Evolutionary conservation across 2,113 vertebrate species (phyloP).

Genomic region (Tonatia bakeri): DNA sequence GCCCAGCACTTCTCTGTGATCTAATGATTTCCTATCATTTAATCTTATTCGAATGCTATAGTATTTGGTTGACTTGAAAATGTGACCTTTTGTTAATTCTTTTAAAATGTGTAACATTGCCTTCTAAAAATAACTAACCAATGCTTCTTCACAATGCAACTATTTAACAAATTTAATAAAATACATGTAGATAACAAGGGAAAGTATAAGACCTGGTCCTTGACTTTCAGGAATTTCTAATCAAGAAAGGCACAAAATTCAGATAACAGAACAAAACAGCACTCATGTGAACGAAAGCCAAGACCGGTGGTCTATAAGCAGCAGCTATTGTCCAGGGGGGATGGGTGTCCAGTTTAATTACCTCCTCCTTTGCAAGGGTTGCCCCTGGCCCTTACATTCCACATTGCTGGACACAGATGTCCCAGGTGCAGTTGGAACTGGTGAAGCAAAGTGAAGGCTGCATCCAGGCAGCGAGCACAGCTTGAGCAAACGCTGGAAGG

Average conservation of each 20-base stretch:
- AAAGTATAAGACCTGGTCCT: neutral
- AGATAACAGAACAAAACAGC: neutral
- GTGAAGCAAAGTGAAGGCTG: neutral
- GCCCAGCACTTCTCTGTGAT: neutral
- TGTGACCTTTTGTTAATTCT: neutral
- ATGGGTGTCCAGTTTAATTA: neutral
- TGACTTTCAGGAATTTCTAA: neutral
- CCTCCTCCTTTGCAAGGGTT: neutral
- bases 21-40: neutral
- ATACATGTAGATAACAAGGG: neutral
- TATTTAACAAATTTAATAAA: constrained; percentile 20
- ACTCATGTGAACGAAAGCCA: neutral
- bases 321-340: neutral
- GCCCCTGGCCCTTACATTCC: neutral
- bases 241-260: neutral
- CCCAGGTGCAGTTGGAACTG: neutral
- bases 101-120: neutral
- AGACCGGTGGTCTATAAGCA: neutral
- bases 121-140: neutral
- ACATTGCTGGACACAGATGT: neutral
- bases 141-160: neutral
- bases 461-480: neutral
- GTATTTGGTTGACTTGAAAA: neutral
- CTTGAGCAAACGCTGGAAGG: neutral
- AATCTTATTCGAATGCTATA: neutral